Evolutionary conservation across 2,888 invertebrate species (phyloP), one percentile per base, ranked within the genome.

Genomic region (Pammene fasciana): DNA sequence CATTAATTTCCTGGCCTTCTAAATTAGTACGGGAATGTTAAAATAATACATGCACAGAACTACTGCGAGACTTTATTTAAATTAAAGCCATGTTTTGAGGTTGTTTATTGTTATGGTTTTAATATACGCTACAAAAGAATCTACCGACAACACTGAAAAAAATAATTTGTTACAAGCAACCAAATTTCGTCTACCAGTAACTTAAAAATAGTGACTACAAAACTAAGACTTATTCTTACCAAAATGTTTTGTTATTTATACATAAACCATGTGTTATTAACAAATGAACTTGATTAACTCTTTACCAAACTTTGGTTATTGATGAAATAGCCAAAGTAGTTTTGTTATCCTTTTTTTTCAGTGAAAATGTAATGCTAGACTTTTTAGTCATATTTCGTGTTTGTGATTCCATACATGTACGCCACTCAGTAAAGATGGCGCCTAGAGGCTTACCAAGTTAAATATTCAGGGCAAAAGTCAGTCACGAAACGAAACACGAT

Each of bases 401-500:
- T 59, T 59, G 80, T 79, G 78, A 81, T 84, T 86, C 85, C 72
- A 83, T 80, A 83, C 83, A 79, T 81, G 81, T 82, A 80, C 75
- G 45, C 45, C 61, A 67, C 76, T 81, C 78, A 81, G 81, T 65
- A 68, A 80, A 80, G 78, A 78, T 79, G 85, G 83, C 82, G 86
- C 86, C 82, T 79, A 75, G 75, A 84, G 81, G 80, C 81, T 82
- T 82, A 82, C 82, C 76, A 77, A 73, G 84, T 88, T 85, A 90
- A 88, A 89, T 89, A 90, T 89, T 87, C 89, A 89, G 89, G 89
- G 84, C 89, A 89, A 88, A 87, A 88, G 90, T 90, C 89, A 90
- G 90, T 89, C 90, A 90, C 90, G 90, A 89, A 76, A 76, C 75
- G 76, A 74, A 72, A 67, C 55, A 60, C 60, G 75, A 76, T 79